Evolutionary conservation across 1,140 invertebrate species (phyloP).

Genomic region (Chironomus tepperi): DNA sequence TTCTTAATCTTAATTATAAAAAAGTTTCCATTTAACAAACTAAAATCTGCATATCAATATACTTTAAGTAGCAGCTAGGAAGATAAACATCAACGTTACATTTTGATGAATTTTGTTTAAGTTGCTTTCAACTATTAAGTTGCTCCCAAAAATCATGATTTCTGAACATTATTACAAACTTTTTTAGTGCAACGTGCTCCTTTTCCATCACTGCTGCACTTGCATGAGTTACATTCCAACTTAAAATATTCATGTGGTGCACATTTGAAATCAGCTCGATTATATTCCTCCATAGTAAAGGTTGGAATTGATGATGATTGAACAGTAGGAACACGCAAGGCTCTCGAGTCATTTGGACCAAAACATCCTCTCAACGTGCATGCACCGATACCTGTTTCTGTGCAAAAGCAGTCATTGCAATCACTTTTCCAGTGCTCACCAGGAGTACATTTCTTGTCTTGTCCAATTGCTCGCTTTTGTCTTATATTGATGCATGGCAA

Average conservation of each 20-base stretch:
- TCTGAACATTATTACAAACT: not conserved
- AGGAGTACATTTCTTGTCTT: not conserved
- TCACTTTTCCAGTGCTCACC: not conserved
- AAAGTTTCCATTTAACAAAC: too few relatives aligned
- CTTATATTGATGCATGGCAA: not conserved
- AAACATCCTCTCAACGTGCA: slow-evolving; percentile 11
- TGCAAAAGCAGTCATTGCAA: slow-evolving; percentile 15
- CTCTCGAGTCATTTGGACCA: not conserved
- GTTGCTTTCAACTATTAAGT: too few relatives aligned
- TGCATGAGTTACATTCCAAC: slow-evolving; percentile 4
- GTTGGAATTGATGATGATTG: not conserved
- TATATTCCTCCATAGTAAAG: not conserved
- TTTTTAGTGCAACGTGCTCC: not conserved
- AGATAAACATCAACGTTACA: too few relatives aligned
- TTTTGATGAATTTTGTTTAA: too few relatives aligned
- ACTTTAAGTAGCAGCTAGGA: too few relatives aligned
- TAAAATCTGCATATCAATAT: too few relatives aligned
- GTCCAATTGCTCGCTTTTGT: not conserved
- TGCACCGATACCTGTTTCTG: not conserved
- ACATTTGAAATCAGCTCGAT: not conserved
- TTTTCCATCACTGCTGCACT: not conserved
- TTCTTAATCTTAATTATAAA: too few relatives aligned
- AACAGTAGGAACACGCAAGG: not conserved
- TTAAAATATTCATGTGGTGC: not conserved
- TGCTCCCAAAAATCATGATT: not conserved